Evolutionary conservation across 2,113 vertebrate genomes (phyloP), one percentile per base, ranked within the genome.

Genomic region (Mus musculus): DNA sequence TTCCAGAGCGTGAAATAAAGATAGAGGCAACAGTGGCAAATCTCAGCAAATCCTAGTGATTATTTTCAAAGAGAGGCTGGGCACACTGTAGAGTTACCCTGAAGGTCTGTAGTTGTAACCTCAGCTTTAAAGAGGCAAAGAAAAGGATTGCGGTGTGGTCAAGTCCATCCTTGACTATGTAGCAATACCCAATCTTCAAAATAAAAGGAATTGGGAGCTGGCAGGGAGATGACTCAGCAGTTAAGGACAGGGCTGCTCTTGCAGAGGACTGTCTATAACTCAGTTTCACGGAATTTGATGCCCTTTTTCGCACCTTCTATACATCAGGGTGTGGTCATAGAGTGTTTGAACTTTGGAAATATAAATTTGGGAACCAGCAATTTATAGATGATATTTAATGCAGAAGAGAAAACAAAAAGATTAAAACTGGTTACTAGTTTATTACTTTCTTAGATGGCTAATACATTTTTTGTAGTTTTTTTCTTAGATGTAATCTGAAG

Each of bases 401-500:
- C 4, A 46, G 39, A 84, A 30, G 39, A 65, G 65, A 90, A 80
- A 26, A 91, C 56, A 39, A 84, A 46, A 88, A 46, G 56, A 52
- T 61, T 73, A 59, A 93, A 88, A 72, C n/a, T 19, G 10, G 20
- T 49, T 16, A 56, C 49, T 26, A 56, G 39, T 93, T 56, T 39
- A 82, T 88, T 93, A 69, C 56, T 63, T 94, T 52, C 77, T 94
- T 88, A 87, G 36, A 24, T 54, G 39, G 78, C 84, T 84, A 67
- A 49, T 91, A 84, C 17, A 73, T 33, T 39, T 39, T 91, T 80
- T 0, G 20, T 17, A 87, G 14, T 26, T 76, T 78, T 73, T 95
- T 89, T 69, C 65, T 84, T 54, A 93, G 54, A 54, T 76, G 39
- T 39, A 20, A 12, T 39, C 20, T 90, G 65, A 63, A 88, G 42